Conservation (phyloP, 2,888 invertebrate genomes). For the Diaphora mendica region DNA sequence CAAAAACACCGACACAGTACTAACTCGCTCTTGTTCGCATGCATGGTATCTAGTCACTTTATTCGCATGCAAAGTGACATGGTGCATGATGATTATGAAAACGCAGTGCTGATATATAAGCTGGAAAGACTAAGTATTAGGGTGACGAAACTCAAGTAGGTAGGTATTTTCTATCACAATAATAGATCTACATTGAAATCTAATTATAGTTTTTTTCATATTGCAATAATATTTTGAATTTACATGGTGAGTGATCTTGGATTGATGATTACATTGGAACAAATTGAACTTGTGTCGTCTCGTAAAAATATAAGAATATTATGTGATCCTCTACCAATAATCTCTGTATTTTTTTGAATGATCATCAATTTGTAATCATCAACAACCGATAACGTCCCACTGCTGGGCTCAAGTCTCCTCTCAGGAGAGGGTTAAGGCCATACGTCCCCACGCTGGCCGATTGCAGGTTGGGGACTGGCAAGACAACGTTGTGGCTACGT, state of each 20-base stretch:
- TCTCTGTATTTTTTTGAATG: too few relatives aligned
- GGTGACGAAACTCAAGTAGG: constrained; percentile 59
- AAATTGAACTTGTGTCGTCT: neutral
- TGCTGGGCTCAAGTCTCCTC: too few relatives aligned
- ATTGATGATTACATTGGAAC: neutral
- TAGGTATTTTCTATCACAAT: neutral
- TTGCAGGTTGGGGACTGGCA: too few relatives aligned
- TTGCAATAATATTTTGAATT: neutral
- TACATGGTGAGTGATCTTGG: neutral
- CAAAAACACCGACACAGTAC: neutral
- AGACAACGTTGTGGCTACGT: too few relatives aligned
- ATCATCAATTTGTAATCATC: too few relatives aligned
- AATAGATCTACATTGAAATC: neutral
- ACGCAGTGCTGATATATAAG: constrained; percentile 72
- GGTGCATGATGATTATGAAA: constrained; percentile 83
- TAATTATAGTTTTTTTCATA: neutral
- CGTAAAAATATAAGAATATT: neutral
- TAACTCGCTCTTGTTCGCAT: neutral
- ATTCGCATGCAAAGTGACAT: constrained; percentile 19
- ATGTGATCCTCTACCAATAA: neutral
- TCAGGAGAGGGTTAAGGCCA: too few relatives aligned
- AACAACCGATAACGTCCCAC: too few relatives aligned
- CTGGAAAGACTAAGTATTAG: constrained; percentile 52
- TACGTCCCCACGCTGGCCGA: too few relatives aligned
- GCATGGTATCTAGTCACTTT: constrained; percentile 13